phyloP scores from a whole-genome alignment of 2,888 invertebrate species.

The Gymnocheta viridis region DNA sequence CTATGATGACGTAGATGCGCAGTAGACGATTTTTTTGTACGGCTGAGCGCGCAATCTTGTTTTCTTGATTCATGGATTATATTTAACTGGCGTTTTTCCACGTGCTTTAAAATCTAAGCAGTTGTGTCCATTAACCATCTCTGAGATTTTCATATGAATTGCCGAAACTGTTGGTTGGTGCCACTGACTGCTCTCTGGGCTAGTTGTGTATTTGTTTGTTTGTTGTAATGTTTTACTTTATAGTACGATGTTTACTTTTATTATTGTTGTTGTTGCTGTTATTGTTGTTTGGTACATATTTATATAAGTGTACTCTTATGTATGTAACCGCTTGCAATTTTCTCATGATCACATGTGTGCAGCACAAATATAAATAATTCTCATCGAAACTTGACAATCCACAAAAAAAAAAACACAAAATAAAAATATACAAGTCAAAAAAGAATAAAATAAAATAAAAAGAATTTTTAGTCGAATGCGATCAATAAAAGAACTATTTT shows the following conservation, averaged over 20 bases:
- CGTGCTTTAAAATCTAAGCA: not conserved
- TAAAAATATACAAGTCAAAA: constrained; percentile 19
- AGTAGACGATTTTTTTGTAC: too few species aligned
- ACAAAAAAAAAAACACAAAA: constrained; percentile 31
- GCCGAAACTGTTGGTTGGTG: constrained; percentile 65
- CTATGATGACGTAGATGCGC: too few species aligned
- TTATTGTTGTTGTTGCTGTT: constrained; percentile 40
- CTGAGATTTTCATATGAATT: constrained; percentile 51
- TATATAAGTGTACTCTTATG: constrained; percentile 26
- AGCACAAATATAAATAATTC: constrained; percentile 66
- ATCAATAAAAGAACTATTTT: constrained; percentile 69
- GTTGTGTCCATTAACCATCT: constrained; percentile 28
- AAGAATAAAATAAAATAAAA: constrained; percentile 30
- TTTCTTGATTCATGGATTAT: too few species aligned
- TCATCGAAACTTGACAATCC: constrained; percentile 68
- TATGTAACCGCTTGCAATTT: constrained; percentile 57
- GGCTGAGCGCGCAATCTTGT: too few species aligned
- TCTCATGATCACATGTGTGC: constrained; percentile 69
- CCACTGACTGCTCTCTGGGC: constrained; percentile 59
- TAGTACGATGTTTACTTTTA: constrained; percentile 24
- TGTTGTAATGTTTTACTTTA: constrained; percentile 55
- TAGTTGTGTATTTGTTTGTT: constrained; percentile 51
- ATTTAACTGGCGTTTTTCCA: not conserved
- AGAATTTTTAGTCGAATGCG: constrained; percentile 61
- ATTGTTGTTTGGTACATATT: constrained; percentile 45